Percentiles rank a stretch among this genome's conserved stretches.
These are phyloP conservation scores for Zeugodacus cucurbitae DNA, from an alignment of 1,140 invertebrate genomes.

Conservation along the genomic window DNA sequence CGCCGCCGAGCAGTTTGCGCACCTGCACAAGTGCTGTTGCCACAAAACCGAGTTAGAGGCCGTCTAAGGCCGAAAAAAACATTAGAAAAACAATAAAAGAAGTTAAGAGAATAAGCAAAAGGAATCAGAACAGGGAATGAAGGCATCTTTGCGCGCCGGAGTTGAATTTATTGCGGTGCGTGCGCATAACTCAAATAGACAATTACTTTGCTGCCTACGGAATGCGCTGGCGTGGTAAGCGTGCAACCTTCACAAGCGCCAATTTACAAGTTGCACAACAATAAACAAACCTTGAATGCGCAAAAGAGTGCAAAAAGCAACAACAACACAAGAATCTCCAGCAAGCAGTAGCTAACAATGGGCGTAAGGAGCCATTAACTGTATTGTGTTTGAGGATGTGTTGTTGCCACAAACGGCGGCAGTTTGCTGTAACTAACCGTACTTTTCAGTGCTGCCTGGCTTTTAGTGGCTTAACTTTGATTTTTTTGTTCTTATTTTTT, in stretches of 20 bases:
- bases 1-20: conserved; percentile 31
- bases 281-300: background rate
- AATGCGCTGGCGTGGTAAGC: background rate
- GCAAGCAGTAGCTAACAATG: background rate
- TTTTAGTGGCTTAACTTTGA: background rate
- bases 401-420: background rate
- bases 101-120: background rate
- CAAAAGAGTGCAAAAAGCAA: background rate
- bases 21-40: conserved; percentile 48
- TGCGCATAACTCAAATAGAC: conserved; percentile 64
- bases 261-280: conserved; percentile 6
- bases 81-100: too few species aligned
- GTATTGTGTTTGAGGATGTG: background rate
- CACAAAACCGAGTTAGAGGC: background rate
- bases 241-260: background rate
- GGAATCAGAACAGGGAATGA: background rate
- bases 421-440: background rate
- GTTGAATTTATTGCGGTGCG: conserved; percentile 47
- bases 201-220: conserved; percentile 58
- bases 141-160: background rate
- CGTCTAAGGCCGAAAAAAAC: too few species aligned
- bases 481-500: background rate
- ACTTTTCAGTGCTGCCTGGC: background rate
- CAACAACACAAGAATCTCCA: background rate
- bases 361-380: background rate